Base-by-base conservation (phyloP, 64 coral and sea anemone genomes). In the Pachyseris speciosa region DNA sequence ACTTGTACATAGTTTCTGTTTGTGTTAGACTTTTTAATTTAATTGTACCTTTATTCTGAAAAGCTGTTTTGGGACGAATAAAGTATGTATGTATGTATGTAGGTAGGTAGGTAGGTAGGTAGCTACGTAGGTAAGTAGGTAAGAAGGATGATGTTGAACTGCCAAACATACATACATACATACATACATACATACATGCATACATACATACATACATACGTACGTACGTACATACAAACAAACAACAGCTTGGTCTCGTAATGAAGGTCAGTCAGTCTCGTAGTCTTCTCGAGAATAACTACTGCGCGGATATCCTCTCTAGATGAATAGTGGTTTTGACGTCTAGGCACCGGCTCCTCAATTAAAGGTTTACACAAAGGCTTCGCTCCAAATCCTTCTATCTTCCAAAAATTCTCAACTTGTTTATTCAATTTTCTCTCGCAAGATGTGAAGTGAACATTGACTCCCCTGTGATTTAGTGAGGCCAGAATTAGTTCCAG, bases 401-500 rank as follows among this genome's bases (percentile, higher is more conserved):
- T 31, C 32, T 64, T 84, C 93, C 93, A 95, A 30, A 95, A 90
- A 26, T 59, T 52, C 12, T 90, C 87, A 6, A 90, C 67, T 39
- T 79, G 71, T 27, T 78, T 19, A 19, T 13, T 3, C 13, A 89
- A 42, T 2, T 45, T 85, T 2, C 71, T 64, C 8, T 75, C 61
- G 2, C 27, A 34, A 0, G 77, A 28, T 4, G 52, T 3, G 28
- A 96, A 89, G 67, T 96, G 81, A 0, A 92, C 58, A 3, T 25
- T 31, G 9, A 92, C 25, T 7, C 83, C 75, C 3, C 24, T 75
- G 5, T 33, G 37, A 15, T 58, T 42, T 19, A 0, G 25, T 27
- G 31, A 53, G 6, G 13, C 74, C 2, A 73, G 32, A 38, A 91
- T 64, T 19, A n/a, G 69, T 64, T 50, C 83, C 94, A 4, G 83